Evolutionary conservation across 2,797 vertebrate species (phyloP).

Genomic region (Morelia viridis): DNA sequence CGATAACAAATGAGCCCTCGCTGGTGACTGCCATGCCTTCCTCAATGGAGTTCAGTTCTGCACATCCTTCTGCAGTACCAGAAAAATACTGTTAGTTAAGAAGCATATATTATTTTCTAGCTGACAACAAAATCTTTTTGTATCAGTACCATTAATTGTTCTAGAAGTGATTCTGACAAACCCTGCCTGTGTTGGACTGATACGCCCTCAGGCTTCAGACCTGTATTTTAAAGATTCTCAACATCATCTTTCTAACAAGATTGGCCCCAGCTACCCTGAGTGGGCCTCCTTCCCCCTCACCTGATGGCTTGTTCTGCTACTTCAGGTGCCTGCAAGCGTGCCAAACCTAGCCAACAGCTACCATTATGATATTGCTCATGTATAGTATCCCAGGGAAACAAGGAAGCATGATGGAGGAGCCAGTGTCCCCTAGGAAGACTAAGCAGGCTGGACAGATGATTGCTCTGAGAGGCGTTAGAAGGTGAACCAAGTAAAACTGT

Average conservation of each 20-base stretch:
- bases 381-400: conserved; percentile 22
- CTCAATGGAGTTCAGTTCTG: conserved; percentile 67
- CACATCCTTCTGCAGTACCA: conserved; percentile 78
- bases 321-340: neutral
- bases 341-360: neutral
- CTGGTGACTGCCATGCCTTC: conserved; percentile 71
- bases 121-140: neutral
- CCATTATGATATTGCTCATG: conserved; percentile 24
- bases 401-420: neutral
- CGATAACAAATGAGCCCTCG: conserved; percentile 79
- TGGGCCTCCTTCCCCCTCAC: neutral
- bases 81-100: conserved; percentile 20
- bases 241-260: neutral
- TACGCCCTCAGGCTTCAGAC: neutral
- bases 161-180: neutral
- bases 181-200: neutral
- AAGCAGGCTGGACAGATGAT: neutral
- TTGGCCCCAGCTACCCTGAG: neutral
- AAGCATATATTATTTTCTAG: neutral
- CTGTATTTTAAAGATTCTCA: neutral
- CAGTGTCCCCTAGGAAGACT: neutral
- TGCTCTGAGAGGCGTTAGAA: neutral
- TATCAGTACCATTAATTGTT: neutral
- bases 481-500: neutral
- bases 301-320: neutral